Percentiles rank a stretch among this genome's conserved stretches.
Evolutionary conservation across 1,140 invertebrate genomes (phyloP).

Genomic region (Psix sp.): DNA sequence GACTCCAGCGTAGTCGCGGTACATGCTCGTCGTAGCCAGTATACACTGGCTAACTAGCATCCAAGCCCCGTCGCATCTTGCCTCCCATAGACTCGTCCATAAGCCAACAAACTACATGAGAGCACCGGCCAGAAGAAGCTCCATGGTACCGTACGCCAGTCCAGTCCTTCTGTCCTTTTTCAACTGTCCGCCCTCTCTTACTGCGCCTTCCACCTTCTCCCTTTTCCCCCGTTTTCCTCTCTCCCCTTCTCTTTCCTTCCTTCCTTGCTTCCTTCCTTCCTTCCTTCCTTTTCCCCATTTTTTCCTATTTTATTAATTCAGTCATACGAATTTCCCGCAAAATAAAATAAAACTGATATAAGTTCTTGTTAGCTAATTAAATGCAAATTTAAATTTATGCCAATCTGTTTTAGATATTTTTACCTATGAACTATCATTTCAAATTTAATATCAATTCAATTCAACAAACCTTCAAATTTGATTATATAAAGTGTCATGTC

Average conservation of each 20-base stretch:
- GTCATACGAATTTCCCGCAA: not conserved
- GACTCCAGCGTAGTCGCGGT: slow-evolving; percentile 14
- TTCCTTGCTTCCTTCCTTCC: too few species aligned
- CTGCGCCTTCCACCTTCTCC: not conserved
- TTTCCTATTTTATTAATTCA: too few species aligned
- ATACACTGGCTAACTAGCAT: slow-evolving; percentile 37
- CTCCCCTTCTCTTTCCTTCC: not conserved
- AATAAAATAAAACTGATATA: too few species aligned
- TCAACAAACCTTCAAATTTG: too few species aligned
- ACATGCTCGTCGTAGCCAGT: slow-evolving; percentile 18
- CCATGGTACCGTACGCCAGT: slow-evolving; percentile 31
- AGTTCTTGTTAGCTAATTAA: too few species aligned
- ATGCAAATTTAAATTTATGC: too few species aligned
- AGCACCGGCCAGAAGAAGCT: slow-evolving; percentile 21
- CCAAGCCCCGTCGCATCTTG: slow-evolving; percentile 39
- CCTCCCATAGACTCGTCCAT: slow-evolving; percentile 36
- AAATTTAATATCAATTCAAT: too few species aligned
- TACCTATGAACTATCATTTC: too few species aligned
- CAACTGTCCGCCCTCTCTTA: not conserved
- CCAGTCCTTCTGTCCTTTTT: slow-evolving; percentile 20
- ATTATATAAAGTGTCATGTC: too few species aligned
- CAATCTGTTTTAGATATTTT: too few species aligned
- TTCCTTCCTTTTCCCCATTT: not conserved
- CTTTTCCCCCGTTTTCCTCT: slow-evolving; percentile 3
- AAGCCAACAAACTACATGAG: slow-evolving; percentile 23